A percentile compares a stretch with the other conserved stretches of the same genome.
These are phyloP conservation scores for Tetrao urogallus DNA, from an alignment of 2,113 vertebrate genomes.

Conservation along the genomic window DNA sequence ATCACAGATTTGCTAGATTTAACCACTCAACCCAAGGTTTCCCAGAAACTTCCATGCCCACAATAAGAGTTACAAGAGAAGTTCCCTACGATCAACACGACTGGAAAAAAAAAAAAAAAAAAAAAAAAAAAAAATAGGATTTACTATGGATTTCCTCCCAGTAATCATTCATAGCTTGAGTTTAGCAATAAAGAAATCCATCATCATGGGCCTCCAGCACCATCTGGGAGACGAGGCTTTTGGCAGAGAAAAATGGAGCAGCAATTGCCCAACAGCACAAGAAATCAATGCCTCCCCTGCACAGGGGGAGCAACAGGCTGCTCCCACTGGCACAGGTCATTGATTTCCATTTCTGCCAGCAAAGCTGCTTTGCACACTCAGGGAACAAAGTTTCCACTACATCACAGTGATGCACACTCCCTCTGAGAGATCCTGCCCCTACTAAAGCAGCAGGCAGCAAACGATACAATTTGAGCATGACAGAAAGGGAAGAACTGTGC, in stretches of 20 bases:
- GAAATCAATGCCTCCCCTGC: conserved; percentile 32
- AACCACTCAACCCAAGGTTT: neutral
- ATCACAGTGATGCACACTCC: neutral
- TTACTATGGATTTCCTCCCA: conserved; percentile 49
- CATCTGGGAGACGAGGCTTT: conserved; percentile 40
- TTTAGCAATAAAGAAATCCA: conserved; percentile 52
- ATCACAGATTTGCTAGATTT: conserved; percentile 56
- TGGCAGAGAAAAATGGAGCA: conserved; percentile 48
- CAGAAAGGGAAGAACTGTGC: neutral
- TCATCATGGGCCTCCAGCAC: neutral
- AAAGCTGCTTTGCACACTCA: neutral
- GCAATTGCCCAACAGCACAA: conserved; percentile 16
- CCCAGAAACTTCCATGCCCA: conserved; percentile 19
- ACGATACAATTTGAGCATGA: neutral
- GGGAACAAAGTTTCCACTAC: neutral
- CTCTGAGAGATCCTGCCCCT: neutral
- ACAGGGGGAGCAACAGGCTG: conserved; percentile 32
- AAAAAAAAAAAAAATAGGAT: conserved; percentile 45
- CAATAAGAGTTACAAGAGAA: neutral
- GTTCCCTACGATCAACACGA: neutral
- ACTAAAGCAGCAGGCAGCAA: neutral
- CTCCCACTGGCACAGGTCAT: neutral
- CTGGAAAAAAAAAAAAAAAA: conserved; percentile 16
- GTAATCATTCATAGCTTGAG: conserved; percentile 52
- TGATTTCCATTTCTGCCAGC: conserved; percentile 16